Base-by-base conservation (phyloP, 2,797 vertebrate genomes). In the Chaetophractus vellerosus region DNA sequence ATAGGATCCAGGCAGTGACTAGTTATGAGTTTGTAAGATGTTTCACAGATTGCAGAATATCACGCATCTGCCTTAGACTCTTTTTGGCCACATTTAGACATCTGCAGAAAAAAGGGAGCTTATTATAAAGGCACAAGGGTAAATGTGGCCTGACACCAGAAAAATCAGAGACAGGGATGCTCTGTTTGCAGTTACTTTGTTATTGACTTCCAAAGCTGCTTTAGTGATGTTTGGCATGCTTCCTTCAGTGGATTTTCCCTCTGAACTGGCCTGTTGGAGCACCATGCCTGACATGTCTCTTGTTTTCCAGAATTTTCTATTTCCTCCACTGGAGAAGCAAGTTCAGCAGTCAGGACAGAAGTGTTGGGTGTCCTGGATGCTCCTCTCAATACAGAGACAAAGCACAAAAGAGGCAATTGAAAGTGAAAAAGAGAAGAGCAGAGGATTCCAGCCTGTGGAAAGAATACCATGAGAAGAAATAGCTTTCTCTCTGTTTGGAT, bases 31-130 rank as follows among this genome's bases (percentile, higher is more conserved):
- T 33, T 69, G 12, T 94, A 68, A 86, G 19, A 90, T 64, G 9
- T 90, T 94, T 95, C 50, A 57, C 19, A 79, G 59, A 79, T 23
- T 87, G 81, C 38, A 89, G 26, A 45, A 36, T 45, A 33, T 88
- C 52, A 57, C 4, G 66, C n/a, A 71, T 87, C 16, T 71, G 2
- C 59, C n/a, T 72, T 38, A 68, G 61, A 80, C 10, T n/a, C 38
- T 75, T 41, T 19, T n/a, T 21, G 33, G 31, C 5, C 7, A 38
- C 38, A 15, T 16, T 59, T 45, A 82, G 50, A 45, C 2, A 48
- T 24, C 9, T 95, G 85, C 19, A 82, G 68, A 64, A 48, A 76
- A 93, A 86, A 79, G 31, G 10, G 61, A 91, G 59, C 36, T 59
- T 52, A 64, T 21, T 88, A 48, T 66, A 33, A 64, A 50, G 38